Evolutionary conservation across 1,140 invertebrate genomes (phyloP).

Genomic region (Macrobrachium nipponense): DNA sequence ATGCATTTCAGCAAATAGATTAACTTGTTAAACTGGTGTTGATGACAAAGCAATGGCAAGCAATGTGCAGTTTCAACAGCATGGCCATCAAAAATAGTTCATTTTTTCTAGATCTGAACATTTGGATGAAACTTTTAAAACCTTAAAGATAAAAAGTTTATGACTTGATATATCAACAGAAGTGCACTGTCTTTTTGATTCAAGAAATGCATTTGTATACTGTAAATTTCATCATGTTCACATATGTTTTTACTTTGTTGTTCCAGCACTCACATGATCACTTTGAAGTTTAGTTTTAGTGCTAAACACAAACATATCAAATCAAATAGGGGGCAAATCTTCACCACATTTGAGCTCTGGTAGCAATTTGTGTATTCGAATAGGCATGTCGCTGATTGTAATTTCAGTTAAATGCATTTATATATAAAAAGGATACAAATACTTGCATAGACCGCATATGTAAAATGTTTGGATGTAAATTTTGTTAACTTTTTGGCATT

Average conservation of each 20-base stretch:
- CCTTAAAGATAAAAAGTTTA: neutral
- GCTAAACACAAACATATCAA: no score
- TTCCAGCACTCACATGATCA: no score
- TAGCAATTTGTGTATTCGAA: no score
- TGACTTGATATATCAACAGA: conserved; percentile 14
- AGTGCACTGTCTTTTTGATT: conserved; percentile 13
- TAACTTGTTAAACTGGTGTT: conserved; percentile 42
- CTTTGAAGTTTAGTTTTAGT: neutral
- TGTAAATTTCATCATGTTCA: neutral
- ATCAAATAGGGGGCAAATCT: no score
- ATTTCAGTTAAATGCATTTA: no score
- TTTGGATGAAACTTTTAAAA: conserved; percentile 31
- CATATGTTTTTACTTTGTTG: neutral
- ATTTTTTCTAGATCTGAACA: conserved; percentile 52
- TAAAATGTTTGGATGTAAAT: no score
- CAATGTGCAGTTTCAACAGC: conserved; percentile 41
- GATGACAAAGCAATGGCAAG: conserved; percentile 47
- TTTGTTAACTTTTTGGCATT: no score
- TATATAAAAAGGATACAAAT: no score
- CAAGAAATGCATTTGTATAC: neutral
- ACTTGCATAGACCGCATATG: no score
- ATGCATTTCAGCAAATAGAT: conserved; percentile 54
- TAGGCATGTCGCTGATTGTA: no score
- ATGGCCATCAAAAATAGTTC: conserved; percentile 57
- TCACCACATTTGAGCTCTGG: no score